phyloP scores from a whole-genome alignment of 2,113 vertebrate species.

The Dunckerocampus dactyliophorus region DNA sequence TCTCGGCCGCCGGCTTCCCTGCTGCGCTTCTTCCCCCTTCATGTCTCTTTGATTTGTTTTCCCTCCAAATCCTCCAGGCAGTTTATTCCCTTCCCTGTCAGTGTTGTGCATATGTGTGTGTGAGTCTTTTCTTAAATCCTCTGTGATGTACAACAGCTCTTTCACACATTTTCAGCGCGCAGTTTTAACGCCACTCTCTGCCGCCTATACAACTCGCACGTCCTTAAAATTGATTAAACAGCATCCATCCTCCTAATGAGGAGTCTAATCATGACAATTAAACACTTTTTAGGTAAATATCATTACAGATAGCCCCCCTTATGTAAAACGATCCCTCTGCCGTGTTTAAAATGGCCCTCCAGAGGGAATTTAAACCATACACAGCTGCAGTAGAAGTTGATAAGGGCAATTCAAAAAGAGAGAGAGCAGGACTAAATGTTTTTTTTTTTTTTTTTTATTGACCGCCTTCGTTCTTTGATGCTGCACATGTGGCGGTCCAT shows the following conservation, averaged over 20 bases:
- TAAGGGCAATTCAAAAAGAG: slow-evolving; percentile 25
- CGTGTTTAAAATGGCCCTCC: slow-evolving; percentile 20
- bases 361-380: slow-evolving; percentile 28
- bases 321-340: slow-evolving; percentile 25
- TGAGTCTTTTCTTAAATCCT: slow-evolving; percentile 55
- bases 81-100: slow-evolving; percentile 69
- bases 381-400: slow-evolving; percentile 30
- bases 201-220: background rate
- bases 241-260: too few relatives aligned
- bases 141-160: slow-evolving; percentile 68
- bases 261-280: slow-evolving; percentile 4
- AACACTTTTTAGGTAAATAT: slow-evolving; percentile 27
- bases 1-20: slow-evolving; percentile 28
- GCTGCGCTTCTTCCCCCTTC: slow-evolving; percentile 30
- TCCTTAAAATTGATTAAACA: too few relatives aligned
- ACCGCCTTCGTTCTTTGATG: slow-evolving; percentile 47
- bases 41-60: slow-evolving; percentile 69
- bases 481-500: slow-evolving; percentile 47
- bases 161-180: slow-evolving; percentile 47
- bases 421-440: slow-evolving; percentile 29
- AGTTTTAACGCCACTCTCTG: slow-evolving; percentile 53
- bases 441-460: slow-evolving; percentile 51
- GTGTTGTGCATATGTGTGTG: slow-evolving; percentile 30
- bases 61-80: slow-evolving; percentile 67
- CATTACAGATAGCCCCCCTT: slow-evolving; percentile 20